A percentile compares a stretch with the other conserved stretches of the same genome.
Evolutionary conservation across 2,113 vertebrate species (phyloP).

Genomic region (Ceuthmochares aereus): DNA sequence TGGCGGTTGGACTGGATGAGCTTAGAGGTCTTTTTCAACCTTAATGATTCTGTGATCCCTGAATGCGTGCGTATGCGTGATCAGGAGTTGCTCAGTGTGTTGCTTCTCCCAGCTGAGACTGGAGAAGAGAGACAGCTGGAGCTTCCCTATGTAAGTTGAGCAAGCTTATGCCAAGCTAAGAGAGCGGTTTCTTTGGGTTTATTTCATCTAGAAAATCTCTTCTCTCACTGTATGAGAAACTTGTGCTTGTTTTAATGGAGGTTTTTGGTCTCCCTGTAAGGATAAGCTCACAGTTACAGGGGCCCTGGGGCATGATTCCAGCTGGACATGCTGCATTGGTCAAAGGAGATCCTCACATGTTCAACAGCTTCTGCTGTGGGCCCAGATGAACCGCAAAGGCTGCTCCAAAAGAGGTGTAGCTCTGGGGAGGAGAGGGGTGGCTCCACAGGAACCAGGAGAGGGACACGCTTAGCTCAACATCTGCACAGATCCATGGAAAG

Average conservation of each 20-base stretch:
- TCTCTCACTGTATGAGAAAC: background rate
- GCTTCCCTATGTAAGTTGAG: background rate
- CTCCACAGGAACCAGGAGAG: background rate
- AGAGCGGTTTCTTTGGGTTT: background rate
- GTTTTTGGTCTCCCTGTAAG: background rate
- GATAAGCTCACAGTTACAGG: background rate
- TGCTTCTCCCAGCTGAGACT: background rate
- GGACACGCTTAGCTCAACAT: background rate
- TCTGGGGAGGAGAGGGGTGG: background rate
- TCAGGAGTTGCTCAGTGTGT: accelerated
- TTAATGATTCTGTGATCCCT: no score
- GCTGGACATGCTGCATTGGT: background rate
- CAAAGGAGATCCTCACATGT: background rate
- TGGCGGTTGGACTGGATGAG: no score
- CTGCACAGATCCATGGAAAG: background rate
- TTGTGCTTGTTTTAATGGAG: background rate
- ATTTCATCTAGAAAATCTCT: background rate
- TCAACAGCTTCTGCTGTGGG: background rate
- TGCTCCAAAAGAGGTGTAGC: background rate
- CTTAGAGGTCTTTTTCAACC: no score
- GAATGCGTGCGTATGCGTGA: accelerated
- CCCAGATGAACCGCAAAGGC: background rate
- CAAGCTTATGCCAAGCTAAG: accelerated
- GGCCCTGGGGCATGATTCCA: background rate
- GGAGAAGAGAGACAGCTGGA: background rate